These are phyloP conservation scores for Pitta sordida DNA, from an alignment of 2,113 vertebrate species.

Conservation along the genomic window DNA sequence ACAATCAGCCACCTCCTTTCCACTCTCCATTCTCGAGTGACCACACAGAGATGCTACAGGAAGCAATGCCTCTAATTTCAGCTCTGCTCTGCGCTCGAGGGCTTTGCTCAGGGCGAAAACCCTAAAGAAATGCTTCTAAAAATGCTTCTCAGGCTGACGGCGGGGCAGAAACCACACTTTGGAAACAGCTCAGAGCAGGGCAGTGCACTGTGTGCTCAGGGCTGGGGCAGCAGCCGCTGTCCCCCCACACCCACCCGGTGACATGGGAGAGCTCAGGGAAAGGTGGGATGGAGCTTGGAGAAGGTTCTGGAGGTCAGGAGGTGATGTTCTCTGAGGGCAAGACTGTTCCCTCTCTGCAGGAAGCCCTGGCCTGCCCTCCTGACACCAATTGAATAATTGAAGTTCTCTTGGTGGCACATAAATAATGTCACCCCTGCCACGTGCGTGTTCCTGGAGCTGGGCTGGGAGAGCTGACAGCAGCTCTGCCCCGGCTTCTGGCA, in stretches of 20 bases:
- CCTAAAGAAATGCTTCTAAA: too few relatives aligned
- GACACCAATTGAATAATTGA: conserved; percentile 4
- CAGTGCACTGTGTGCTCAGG: neutral
- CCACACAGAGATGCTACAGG: conserved; percentile 74
- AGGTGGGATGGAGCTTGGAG: neutral
- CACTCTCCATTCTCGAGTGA: conserved; percentile 66
- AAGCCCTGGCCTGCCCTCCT: conserved; percentile 20
- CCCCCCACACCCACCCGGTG: neutral
- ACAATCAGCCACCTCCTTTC: conserved; percentile 49
- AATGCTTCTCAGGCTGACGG: neutral
- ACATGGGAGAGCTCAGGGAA: neutral
- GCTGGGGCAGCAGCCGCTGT: neutral
- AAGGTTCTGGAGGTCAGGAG: conserved; percentile 55
- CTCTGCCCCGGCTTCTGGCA: neutral
- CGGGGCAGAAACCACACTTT: conserved; percentile 53
- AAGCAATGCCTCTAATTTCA: conserved; percentile 71
- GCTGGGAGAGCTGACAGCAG: neutral
- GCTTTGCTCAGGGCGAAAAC: conserved; percentile 30
- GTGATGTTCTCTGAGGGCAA: neutral
- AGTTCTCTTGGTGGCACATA: conserved; percentile 9
- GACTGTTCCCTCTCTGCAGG: conserved; percentile 1
- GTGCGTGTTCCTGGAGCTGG: neutral
- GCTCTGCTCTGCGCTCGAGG: conserved; percentile 52
- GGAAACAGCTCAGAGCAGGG: conserved; percentile 47
- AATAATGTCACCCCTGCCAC: neutral